These are phyloP conservation scores for Onychorhynchus coronatus DNA, from an alignment of 2,113 vertebrate genomes.

Conservation along the genomic window DNA sequence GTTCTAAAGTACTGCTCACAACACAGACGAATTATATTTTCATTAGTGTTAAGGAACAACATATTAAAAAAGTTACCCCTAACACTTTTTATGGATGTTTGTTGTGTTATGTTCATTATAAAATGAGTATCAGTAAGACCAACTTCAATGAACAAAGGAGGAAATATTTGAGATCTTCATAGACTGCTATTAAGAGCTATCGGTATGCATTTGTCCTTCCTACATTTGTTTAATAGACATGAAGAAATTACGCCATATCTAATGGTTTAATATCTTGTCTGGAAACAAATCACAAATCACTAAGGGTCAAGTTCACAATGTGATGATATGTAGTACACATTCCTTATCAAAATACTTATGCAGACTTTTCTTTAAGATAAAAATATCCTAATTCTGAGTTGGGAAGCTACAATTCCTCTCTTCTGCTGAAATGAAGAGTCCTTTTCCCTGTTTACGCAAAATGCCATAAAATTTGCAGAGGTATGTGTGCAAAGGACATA, in stretches of 20 bases:
- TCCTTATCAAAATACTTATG: neutral
- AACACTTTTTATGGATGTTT: neutral
- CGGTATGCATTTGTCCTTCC: neutral
- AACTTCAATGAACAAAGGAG: neutral
- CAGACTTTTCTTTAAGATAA: neutral
- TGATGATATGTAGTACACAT: neutral
- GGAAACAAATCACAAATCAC: neutral
- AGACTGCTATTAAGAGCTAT: neutral
- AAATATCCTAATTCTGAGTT: neutral
- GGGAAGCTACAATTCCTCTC: neutral
- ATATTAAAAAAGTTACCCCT: constrained; percentile 14
- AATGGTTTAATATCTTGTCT: neutral
- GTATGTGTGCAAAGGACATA: neutral
- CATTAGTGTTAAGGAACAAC: neutral
- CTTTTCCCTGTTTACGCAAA: neutral
- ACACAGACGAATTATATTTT: constrained; percentile 16
- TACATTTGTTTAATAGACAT: neutral
- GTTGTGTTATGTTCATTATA: neutral
- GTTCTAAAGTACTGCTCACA: constrained; percentile 42
- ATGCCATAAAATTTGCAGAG: neutral
- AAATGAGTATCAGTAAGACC: neutral
- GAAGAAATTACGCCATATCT: neutral
- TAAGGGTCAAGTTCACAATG: neutral
- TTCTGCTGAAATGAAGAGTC: neutral
- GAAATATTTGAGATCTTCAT: neutral